Evolutionary conservation across 2,888 invertebrate genomes (phyloP).

Genomic region (Cynaeus angustus): DNA sequence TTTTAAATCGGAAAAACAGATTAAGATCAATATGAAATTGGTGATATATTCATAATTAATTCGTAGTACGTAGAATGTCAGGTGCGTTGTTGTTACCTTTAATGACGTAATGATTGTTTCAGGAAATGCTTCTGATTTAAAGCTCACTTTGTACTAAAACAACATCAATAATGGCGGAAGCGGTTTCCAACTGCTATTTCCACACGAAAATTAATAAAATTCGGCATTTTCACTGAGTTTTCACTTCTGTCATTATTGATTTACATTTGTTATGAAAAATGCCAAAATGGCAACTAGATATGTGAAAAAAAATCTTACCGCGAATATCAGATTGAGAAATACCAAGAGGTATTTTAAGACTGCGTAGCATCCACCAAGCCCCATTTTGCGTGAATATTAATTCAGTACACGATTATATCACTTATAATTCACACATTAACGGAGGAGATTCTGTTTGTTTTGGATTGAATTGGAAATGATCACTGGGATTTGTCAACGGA

Average conservation of each 20-base stretch:
- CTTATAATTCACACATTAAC: slow-evolving; percentile 26
- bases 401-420: slow-evolving; percentile 15
- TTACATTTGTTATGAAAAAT: slow-evolving; percentile 36
- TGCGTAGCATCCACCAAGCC: slow-evolving; percentile 81
- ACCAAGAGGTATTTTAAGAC: slow-evolving; percentile 83
- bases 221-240: neutral
- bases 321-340: slow-evolving; percentile 81
- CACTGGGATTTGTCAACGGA: slow-evolving; percentile 42
- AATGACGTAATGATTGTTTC: slow-evolving; percentile 43
- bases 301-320: slow-evolving; percentile 75
- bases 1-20: too few relatives aligned
- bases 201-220: slow-evolving; percentile 1
- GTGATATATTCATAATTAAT: neutral
- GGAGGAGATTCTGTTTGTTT: slow-evolving; percentile 38
- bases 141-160: slow-evolving; percentile 10
- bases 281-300: slow-evolving; percentile 60
- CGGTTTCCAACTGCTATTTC: neutral
- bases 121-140: slow-evolving; percentile 39
- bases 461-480: slow-evolving; percentile 38
- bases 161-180: slow-evolving; percentile 14
- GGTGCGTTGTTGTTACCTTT: slow-evolving; percentile 15
- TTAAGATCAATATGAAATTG: neutral
- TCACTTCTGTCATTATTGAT: slow-evolving; percentile 18
- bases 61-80: neutral
- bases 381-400: slow-evolving; percentile 72